Evolutionary conservation across 2,797 vertebrate genomes (phyloP), one percentile per base, ranked within the genome.

Genomic region (Allobates femoralis): DNA sequence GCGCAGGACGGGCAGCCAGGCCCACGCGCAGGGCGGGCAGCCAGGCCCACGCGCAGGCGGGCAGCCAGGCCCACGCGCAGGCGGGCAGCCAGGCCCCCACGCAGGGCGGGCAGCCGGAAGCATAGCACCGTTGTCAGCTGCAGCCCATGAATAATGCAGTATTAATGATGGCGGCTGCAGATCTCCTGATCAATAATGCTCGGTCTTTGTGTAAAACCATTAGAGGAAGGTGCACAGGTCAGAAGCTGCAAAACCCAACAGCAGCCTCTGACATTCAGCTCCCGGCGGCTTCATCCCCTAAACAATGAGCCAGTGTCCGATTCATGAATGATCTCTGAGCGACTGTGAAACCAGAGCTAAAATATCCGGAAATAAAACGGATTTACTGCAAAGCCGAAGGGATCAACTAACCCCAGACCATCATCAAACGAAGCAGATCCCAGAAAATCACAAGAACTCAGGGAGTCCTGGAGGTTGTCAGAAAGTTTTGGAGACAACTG

Each of bases 131-230:
- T n/a, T n/a, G n/a, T 11, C 41, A 46, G 21, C 71, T 74, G 71
- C 71, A 26, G 10, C 71, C 46, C 41, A 74, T 74, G 23, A 46
- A 74, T 50, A 50, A 74, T 74, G 23, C 71, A 74, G 71, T 21
- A 12, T 1, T 46, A 2, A 37, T 15, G 23, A 10, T 19, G 71
- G 37, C 23, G 41, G 67, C 23, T 21, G 26, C 62, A 41, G 67
- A 34, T 41, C 67, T 12, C 19, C 66, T 74, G 37, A 74, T 74
- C 71, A 74, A 74, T 74, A 74, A 74, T 26, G 71, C 23, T 74
- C 50, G 6, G 46, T 6, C 37, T 11, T 41, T 23, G 69, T 69
- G 67, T 21, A 69, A 23, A 69, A 1, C 16, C 64, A 67, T 34
- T 8, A 30, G 62, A 1, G 8, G 67, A 41, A n/a, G 8, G 18